phyloP scores from a whole-genome alignment of 2,113 vertebrate genomes.

The Mobula hypostoma region DNA sequence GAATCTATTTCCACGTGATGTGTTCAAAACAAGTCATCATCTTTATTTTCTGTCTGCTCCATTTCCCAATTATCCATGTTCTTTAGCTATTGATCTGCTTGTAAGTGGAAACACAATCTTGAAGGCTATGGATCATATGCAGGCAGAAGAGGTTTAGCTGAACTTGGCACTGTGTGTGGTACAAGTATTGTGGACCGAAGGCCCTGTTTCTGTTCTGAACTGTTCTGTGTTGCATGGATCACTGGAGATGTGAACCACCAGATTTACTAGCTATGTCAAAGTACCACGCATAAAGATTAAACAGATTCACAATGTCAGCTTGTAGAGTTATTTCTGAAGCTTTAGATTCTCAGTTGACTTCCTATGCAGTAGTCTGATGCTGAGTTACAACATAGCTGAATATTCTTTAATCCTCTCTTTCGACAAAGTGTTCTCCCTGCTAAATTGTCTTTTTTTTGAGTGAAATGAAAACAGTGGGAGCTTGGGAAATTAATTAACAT shows the following conservation, averaged over 20 bases:
- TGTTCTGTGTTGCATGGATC: no score
- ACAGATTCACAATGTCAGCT: not conserved
- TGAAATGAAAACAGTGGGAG: not conserved
- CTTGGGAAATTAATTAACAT: not conserved
- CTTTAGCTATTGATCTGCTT: not conserved
- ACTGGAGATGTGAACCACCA: not conserved
- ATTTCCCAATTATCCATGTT: not conserved
- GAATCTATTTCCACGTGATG: not conserved
- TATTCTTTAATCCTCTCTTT: not conserved
- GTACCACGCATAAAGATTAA: not conserved
- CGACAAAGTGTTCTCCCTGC: not conserved
- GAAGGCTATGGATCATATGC: no score
- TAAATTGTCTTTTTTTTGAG: not conserved
- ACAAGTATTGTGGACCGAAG: no score
- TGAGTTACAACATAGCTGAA: not conserved
- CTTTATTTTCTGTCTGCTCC: not conserved
- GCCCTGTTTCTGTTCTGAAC: no score
- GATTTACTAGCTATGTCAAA: not conserved
- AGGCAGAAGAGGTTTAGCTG: no score
- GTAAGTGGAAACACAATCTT: not conserved
- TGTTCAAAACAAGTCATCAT: not conserved
- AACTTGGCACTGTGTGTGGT: no score
- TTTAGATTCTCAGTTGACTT: not conserved
- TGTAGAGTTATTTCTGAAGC: not conserved
- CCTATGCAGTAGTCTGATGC: no score